These are phyloP conservation scores for Eleginops maclovinus DNA, from an alignment of 2,113 vertebrate species.

Conservation along the genomic window DNA sequence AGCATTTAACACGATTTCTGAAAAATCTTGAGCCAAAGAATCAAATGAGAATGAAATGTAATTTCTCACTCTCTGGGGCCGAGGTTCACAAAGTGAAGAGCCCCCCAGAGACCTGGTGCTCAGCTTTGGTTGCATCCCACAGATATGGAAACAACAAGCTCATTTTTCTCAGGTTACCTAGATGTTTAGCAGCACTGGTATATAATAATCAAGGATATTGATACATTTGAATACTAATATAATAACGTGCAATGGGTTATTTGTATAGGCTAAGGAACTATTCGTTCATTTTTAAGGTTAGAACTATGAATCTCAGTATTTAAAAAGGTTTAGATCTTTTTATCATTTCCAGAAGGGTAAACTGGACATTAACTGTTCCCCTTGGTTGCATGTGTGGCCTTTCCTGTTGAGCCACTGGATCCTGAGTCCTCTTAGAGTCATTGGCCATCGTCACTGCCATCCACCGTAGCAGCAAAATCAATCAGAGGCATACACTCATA, in stretches of 20 bases:
- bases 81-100: constrained; percentile 19
- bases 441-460: constrained; percentile 11
- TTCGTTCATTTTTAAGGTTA: neutral
- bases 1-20: constrained; percentile 57
- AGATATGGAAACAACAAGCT: constrained; percentile 6
- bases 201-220: constrained; percentile 2
- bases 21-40: constrained; percentile 49
- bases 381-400: constrained; percentile 22
- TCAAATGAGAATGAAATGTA: constrained; percentile 41
- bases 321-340: neutral
- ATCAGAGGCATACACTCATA: constrained; percentile 22
- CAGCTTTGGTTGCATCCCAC: neutral
- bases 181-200: neutral
- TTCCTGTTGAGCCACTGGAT: constrained; percentile 34
- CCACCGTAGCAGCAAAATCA: constrained; percentile 45
- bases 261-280: neutral
- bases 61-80: constrained; percentile 46
- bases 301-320: neutral
- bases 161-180: constrained; percentile 3
- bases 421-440: constrained; percentile 16
- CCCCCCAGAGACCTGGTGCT: constrained; percentile 20
- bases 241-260: neutral
- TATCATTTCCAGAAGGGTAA: neutral
- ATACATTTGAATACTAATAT: neutral
- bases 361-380: constrained; percentile 16